A percentile compares a stretch with the other conserved stretches of the same genome.
Evolutionary conservation across 2,888 invertebrate genomes (phyloP).

Genomic region (Cheilosia variabilis): DNA sequence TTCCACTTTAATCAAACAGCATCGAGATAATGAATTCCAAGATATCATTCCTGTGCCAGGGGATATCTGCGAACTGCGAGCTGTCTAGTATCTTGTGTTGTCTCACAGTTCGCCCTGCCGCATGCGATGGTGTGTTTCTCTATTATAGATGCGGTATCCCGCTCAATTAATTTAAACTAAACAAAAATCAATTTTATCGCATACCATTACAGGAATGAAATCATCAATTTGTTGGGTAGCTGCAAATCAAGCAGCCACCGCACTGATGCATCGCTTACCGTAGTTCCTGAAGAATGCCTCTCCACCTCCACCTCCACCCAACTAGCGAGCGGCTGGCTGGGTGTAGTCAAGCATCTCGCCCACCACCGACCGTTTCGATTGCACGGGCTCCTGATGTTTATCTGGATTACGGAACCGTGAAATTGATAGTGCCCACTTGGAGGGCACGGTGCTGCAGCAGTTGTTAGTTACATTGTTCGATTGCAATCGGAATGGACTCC

Average conservation of each 20-base stretch:
- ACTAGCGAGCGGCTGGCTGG: not conserved
- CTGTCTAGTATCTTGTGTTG: slow-evolving; percentile 13
- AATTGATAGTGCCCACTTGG: slow-evolving; percentile 74
- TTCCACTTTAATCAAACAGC: slow-evolving; percentile 66
- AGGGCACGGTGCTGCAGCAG: slow-evolving; percentile 38
- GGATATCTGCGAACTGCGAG: not conserved
- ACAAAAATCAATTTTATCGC: slow-evolving; percentile 75
- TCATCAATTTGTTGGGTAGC: slow-evolving; percentile 74
- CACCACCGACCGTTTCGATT: slow-evolving; percentile 64
- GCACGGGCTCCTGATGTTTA: slow-evolving; percentile 69
- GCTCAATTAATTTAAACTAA: slow-evolving; percentile 75
- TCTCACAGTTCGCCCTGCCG: not conserved
- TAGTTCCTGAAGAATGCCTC: slow-evolving; percentile 51
- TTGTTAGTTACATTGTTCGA: slow-evolving; percentile 74
- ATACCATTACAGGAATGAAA: slow-evolving; percentile 75
- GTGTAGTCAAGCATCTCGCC: slow-evolving; percentile 48
- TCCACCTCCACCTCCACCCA: not conserved
- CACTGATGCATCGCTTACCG: slow-evolving; percentile 41
- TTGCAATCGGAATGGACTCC: slow-evolving; percentile 73
- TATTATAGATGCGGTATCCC: slow-evolving; percentile 71
- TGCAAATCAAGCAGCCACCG: slow-evolving; percentile 67
- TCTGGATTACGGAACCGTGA: slow-evolving; percentile 75
- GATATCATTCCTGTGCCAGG: slow-evolving; percentile 48
- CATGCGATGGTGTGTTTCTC: slow-evolving; percentile 28
- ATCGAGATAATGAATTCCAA: slow-evolving; percentile 69